Conservation (phyloP, 2,888 invertebrate genomes). For the Odontocerum albicorne region DNA sequence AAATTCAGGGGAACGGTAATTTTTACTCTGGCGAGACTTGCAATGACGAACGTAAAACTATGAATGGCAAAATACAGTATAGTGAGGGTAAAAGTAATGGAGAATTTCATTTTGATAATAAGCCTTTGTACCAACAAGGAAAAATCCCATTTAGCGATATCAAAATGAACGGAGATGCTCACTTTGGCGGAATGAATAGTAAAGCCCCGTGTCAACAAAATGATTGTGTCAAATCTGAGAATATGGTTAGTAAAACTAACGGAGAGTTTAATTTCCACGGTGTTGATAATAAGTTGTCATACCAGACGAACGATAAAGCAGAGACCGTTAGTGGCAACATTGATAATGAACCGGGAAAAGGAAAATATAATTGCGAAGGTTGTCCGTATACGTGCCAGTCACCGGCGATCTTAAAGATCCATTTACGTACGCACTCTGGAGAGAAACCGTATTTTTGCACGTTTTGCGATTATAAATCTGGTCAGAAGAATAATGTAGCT, state of each 20-base stretch:
- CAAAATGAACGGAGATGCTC: no score
- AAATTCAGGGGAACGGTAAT: not conserved
- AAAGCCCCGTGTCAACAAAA: no score
- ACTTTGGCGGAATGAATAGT: no score
- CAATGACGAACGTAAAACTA: not conserved
- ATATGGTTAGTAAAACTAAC: not conserved
- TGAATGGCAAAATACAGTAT: no score
- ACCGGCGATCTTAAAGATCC: conserved; percentile 55
- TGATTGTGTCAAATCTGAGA: not conserved
- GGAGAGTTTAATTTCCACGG: not conserved
- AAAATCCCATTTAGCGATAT: no score
- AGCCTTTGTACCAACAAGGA: no score
- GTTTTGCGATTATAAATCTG: conserved; percentile 55
- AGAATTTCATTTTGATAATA: no score
- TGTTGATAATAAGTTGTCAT: not conserved
- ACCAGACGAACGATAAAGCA: no score
- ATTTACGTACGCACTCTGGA: conserved; percentile 54
- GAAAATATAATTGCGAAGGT: conserved; percentile 50
- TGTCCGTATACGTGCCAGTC: conserved; percentile 56
- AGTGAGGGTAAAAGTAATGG: no score
- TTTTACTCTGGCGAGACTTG: not conserved
- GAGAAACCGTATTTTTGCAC: conserved; percentile 55
- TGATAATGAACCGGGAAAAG: conserved; percentile 43
- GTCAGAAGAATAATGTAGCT: conserved; percentile 56
- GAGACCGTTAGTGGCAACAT: conserved; percentile 33